Evolutionary conservation across 2,113 vertebrate genomes (phyloP).

Genomic region (Bubo blakistoni): DNA sequence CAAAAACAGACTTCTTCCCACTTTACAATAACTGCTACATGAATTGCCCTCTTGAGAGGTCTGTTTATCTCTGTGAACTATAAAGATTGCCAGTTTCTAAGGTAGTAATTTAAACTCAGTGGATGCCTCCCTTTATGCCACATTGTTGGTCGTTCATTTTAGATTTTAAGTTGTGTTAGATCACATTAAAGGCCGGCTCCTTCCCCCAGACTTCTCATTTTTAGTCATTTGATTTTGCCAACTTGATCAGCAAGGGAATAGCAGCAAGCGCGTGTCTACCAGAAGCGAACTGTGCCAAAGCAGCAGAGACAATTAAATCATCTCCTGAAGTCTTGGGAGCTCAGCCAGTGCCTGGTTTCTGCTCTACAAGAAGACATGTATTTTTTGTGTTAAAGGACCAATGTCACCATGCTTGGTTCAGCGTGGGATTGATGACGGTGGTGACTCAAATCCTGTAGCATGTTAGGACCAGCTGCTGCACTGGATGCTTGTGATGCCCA

Average conservation of each 20-base stretch:
- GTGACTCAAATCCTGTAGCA: not conserved
- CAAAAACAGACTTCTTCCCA: not conserved
- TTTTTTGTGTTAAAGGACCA: not conserved
- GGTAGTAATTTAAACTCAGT: conserved; percentile 9
- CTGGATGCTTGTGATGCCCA: not conserved
- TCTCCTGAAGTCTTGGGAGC: conserved; percentile 16
- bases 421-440: not conserved
- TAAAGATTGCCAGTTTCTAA: conserved; percentile 13
- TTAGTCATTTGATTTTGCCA: conserved; percentile 27
- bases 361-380: not conserved
- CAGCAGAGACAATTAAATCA: conserved; percentile 24
- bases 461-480: not conserved
- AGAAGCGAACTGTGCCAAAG: conserved; percentile 14
- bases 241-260: not conserved
- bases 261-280: not conserved
- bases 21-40: conserved; percentile 15
- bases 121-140: not conserved
- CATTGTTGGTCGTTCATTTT: not conserved
- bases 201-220: not conserved
- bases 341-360: not conserved
- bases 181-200: not conserved
- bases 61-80: conserved; percentile 9
- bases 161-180: not conserved
- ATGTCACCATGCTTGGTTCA: not conserved
- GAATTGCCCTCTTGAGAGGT: conserved; percentile 32